Percentiles rank a stretch among this genome's conserved stretches.
Evolutionary conservation across 2,113 vertebrate species (phyloP).

Genomic region (Lota lota): DNA sequence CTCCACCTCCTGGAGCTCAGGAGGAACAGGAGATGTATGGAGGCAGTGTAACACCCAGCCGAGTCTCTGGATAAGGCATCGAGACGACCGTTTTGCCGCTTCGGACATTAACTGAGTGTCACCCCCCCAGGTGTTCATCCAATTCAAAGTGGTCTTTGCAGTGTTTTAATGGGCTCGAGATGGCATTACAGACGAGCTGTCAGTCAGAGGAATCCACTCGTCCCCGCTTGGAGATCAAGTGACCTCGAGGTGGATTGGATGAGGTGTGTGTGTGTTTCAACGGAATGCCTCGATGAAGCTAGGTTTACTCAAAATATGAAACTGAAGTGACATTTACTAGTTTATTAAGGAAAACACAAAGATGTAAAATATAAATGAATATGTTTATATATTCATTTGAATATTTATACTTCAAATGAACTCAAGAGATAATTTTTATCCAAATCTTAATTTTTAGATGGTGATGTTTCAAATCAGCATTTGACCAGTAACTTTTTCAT

Average conservation of each 20-base stretch:
- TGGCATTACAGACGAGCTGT: conserved; percentile 36
- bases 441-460: too few species aligned
- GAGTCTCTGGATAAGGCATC: conserved; percentile 1
- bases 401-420: too few species aligned
- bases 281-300: too few species aligned
- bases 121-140: neutral
- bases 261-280: neutral
- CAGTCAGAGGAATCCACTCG: conserved; percentile 33
- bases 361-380: too few species aligned
- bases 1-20: neutral
- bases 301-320: too few species aligned
- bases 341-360: too few species aligned
- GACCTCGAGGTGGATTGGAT: conserved; percentile 15
- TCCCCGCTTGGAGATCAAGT: conserved; percentile 25
- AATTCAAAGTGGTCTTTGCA: conserved; percentile 15
- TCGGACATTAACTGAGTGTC: neutral
- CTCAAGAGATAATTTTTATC: too few species aligned
- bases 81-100: conserved; percentile 1
- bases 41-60: conserved; percentile 11
- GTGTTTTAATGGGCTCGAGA: conserved; percentile 38
- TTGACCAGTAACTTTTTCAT: too few species aligned
- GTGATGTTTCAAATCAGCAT: too few species aligned
- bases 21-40: neutral
- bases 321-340: too few species aligned
- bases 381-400: too few species aligned